Evolutionary conservation across 2,888 invertebrate genomes (phyloP), one percentile per base, ranked within the genome.

Genomic region (Dynastes maya): DNA sequence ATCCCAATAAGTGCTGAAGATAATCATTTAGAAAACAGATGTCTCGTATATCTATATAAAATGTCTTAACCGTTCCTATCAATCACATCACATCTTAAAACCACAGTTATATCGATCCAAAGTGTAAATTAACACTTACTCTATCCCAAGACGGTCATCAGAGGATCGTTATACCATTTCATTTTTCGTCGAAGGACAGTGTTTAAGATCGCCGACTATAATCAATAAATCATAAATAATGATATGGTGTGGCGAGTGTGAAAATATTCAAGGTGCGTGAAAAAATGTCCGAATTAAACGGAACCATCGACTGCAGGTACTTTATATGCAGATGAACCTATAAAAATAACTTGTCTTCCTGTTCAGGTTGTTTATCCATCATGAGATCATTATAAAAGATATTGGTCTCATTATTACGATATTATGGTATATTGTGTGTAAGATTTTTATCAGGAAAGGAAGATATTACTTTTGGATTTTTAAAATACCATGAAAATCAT

Each of bases 181-280:
- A 16, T 22, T 22, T 58, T 58, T 58, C 55, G 22, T 58, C 55
- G 55, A 58, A 58, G 55, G 22, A 58, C 55, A 27, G 55, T 58
- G 22, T 58, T 58, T 58, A 58, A 58, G 55, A 58, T 1, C 22
- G 55, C 22, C 55, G 55, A 22, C 22, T 22, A 64, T 64, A 64
- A 64, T 53, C 53, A 70, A 32, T 70, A 70, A 70, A 70, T 70
- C 70, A 70, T 70, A 32, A 51, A 70, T 70, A 70, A 70, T 70
- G 53, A 70, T 70, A 58, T n/a, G 70, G 32, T 29, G 53, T 29
- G 29, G 13, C 32, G 53, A 53, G 70, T 70, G 70, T 70, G 70
- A 70, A 70, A 70, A 70, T 70, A 53, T 53, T 32, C 70, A 32
- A 8, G 13, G 29, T 53, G 70, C 70, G 70, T 53, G 70, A 70